Evolutionary conservation across 2,113 vertebrate species (phyloP).

Genomic region (Balaenoptera acutorostrata): DNA sequence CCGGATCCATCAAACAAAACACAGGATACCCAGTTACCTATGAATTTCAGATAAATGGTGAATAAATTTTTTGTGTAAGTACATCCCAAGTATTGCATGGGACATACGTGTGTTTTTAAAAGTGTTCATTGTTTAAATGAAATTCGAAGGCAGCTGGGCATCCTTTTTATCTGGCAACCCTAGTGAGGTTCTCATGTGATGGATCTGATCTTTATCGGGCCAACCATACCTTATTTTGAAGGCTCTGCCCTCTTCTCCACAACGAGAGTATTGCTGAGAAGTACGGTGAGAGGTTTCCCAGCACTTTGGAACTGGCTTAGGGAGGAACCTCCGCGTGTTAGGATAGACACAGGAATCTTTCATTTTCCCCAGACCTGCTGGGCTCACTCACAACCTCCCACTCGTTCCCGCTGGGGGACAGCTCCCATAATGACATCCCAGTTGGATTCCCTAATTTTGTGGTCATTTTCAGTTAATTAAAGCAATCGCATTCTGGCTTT

Average conservation of each 20-base stretch:
- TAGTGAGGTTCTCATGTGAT: not conserved
- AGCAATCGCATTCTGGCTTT: not conserved
- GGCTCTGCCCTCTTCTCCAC: not conserved
- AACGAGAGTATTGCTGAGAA: rapidly evolving
- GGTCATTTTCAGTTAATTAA: slow-evolving; percentile 43
- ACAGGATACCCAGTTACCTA: not conserved
- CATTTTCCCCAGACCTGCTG: not conserved
- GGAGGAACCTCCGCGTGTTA: not conserved
- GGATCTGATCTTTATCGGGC: not conserved
- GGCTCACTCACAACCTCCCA: not conserved
- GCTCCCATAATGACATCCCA: not conserved
- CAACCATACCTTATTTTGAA: not conserved
- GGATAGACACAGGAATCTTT: not conserved
- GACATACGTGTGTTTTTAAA: not conserved
- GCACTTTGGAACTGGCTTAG: not conserved
- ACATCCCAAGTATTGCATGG: not conserved
- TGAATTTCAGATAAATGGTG: not conserved
- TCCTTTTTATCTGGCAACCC: not conserved
- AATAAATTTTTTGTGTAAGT: not conserved
- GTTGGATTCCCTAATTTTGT: not conserved
- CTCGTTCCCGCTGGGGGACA: not conserved
- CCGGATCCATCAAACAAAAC: not conserved
- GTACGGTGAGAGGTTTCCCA: not conserved
- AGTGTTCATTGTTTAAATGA: not conserved
- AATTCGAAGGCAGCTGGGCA: not conserved